Conservation (phyloP, 2,888 invertebrate species). For the Meta bourneti region DNA sequence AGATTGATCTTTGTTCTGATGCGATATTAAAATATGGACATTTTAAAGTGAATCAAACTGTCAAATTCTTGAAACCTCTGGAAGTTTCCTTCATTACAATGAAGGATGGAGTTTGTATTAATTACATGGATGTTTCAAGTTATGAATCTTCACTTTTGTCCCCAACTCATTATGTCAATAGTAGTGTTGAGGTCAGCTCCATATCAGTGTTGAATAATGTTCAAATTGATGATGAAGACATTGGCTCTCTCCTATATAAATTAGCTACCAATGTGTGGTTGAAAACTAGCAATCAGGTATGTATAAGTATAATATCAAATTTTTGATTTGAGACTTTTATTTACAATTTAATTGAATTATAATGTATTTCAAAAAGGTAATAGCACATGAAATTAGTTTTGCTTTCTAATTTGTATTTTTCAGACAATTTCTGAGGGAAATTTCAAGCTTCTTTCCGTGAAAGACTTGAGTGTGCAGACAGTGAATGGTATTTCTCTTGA, state of each 20-base stretch:
- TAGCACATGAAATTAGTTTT: too few relatives aligned
- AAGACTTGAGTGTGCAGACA: background rate
- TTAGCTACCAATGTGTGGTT: conserved; percentile 39
- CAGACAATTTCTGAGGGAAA: conserved; percentile 15
- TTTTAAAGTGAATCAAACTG: background rate
- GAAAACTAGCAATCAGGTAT: conserved; percentile 34
- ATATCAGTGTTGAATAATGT: conserved; percentile 17
- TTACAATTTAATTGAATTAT: background rate
- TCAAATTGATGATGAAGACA: conserved; percentile 5
- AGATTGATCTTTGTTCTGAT: conserved; percentile 28
- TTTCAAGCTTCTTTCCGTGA: conserved; percentile 4
- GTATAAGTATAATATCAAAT: background rate
- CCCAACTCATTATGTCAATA: background rate
- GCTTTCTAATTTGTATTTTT: conserved; percentile 8
- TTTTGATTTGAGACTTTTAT: background rate
- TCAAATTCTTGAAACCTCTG: background rate
- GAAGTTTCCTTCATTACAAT: conserved; percentile 7
- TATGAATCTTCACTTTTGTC: background rate
- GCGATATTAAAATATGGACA: conserved; percentile 17
- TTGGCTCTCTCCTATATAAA: background rate
- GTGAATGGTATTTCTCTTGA: conserved; percentile 22
- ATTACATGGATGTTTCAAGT: conserved; percentile 7
- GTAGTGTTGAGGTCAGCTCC: background rate
- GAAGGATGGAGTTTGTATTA: conserved; percentile 17
- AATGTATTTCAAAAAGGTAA: background rate